A percentile compares a stretch with the other conserved stretches of the same genome.
Conservation (phyloP, 2,888 invertebrate genomes). For the Malachius bipustulatus region DNA sequence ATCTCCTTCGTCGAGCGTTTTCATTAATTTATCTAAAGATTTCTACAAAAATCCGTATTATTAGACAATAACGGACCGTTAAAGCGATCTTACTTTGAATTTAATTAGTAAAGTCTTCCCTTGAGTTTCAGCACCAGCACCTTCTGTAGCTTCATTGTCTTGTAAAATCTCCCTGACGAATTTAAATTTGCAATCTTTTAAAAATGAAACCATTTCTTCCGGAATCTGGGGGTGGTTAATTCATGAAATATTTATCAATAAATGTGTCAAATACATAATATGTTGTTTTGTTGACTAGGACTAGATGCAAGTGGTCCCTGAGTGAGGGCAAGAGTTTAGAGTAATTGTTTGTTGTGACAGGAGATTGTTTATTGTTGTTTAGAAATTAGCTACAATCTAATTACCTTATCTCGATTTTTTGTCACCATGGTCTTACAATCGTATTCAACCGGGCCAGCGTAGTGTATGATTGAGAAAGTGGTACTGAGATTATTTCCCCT, state of each 20-base stretch:
- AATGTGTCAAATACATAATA: too few relatives aligned
- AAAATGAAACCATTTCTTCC: constrained; percentile 25
- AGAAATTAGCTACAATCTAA: not conserved
- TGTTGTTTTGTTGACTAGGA: too few relatives aligned
- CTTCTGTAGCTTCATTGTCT: constrained; percentile 17
- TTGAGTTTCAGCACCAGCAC: constrained; percentile 6
- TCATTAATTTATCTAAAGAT: constrained; percentile 32
- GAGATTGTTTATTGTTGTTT: too few relatives aligned
- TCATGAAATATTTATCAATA: too few relatives aligned
- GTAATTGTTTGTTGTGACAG: too few relatives aligned
- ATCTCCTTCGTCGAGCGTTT: constrained; percentile 31
- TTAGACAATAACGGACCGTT: not conserved
- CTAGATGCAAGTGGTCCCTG: too few relatives aligned
- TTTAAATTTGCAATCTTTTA: constrained; percentile 17
- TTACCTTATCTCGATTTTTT: constrained; percentile 36
- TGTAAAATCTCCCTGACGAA: constrained; percentile 17
- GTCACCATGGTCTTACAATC: constrained; percentile 28
- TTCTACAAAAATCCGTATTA: constrained; percentile 17
- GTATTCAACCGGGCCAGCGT: constrained; percentile 32
- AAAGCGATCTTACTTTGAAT: constrained; percentile 26
- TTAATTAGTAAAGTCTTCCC: constrained; percentile 29
- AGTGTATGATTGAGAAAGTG: constrained; percentile 33
- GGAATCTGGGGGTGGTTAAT: constrained; percentile 22
- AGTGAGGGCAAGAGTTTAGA: too few relatives aligned
- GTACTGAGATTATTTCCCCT: constrained; percentile 19